Conservation (phyloP, 2,888 invertebrate species). For the Helicoverpa assulta region DNA sequence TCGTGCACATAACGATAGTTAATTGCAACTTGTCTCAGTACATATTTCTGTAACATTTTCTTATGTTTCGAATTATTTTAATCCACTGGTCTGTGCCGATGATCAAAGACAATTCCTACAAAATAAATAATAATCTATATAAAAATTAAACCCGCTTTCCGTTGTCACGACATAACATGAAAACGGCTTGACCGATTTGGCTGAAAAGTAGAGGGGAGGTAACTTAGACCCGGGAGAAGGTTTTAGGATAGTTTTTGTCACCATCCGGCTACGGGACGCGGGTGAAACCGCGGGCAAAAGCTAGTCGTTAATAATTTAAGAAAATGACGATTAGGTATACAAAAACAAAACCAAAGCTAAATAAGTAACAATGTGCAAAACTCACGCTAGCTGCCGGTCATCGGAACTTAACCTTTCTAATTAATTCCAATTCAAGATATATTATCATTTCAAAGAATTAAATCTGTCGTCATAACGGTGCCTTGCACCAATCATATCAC, state of each 20-base stretch:
- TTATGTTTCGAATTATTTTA: too few species aligned
- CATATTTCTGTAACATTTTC: neutral
- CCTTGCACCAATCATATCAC: neutral
- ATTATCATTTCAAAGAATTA: slow-evolving; percentile 36
- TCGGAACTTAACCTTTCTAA: slow-evolving; percentile 44
- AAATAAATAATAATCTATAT: too few species aligned
- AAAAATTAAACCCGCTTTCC: too few species aligned
- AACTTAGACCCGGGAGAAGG: too few species aligned
- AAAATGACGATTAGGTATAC: neutral
- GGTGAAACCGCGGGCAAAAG: too few species aligned
- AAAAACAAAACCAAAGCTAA: slow-evolving; percentile 1
- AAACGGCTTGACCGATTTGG: too few species aligned
- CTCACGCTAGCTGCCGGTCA: slow-evolving; percentile 20
- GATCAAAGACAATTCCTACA: too few species aligned
- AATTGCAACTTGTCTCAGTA: neutral
- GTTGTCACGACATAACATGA: too few species aligned
- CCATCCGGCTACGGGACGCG: too few species aligned
- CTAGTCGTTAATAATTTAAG: neutral
- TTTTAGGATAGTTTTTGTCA: too few species aligned
- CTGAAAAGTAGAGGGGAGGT: too few species aligned
- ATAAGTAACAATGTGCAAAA: slow-evolving; percentile 13
- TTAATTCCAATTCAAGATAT: slow-evolving; percentile 49
- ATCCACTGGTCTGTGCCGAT: too few species aligned
- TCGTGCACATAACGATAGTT: neutral
- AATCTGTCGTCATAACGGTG: slow-evolving; percentile 16